Conservation (phyloP, 1,140 invertebrate species). For the Trichomalopsis sarcophagae region DNA sequence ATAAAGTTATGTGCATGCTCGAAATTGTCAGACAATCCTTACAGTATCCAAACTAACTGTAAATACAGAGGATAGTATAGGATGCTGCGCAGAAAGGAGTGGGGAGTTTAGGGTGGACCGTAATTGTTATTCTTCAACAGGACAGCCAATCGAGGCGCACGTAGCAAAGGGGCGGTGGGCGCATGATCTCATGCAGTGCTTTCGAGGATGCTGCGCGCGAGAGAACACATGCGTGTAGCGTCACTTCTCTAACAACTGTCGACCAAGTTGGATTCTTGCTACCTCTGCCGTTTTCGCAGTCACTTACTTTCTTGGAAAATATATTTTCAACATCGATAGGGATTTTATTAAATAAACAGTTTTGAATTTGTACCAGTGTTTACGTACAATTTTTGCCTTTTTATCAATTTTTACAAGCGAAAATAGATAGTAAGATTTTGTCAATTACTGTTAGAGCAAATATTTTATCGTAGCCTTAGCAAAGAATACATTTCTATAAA, state of each 20-base stretch:
- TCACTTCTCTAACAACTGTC: conserved; percentile 40
- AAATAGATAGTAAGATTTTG: too few species aligned
- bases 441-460: too few species aligned
- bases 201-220: conserved; percentile 40
- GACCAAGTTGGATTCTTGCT: conserved; percentile 32
- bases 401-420: too few species aligned
- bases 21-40: conserved; percentile 4
- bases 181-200: conserved; percentile 39
- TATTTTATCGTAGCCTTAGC: too few species aligned
- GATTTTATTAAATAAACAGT: neutral
- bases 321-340: neutral
- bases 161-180: conserved; percentile 32
- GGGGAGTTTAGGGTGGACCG: conserved; percentile 36
- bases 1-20: neutral
- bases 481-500: too few species aligned
- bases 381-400: too few species aligned
- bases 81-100: conserved; percentile 14
- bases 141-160: conserved; percentile 43
- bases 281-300: neutral
- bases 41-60: neutral
- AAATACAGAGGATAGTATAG: conserved; percentile 13
- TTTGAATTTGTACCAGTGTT: too few species aligned
- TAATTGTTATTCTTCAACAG: conserved; percentile 41
- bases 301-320: neutral
- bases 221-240: conserved; percentile 24